These are phyloP conservation scores for Sisor rabdophorus DNA, from an alignment of 2,113 vertebrate species.

Conservation along the genomic window DNA sequence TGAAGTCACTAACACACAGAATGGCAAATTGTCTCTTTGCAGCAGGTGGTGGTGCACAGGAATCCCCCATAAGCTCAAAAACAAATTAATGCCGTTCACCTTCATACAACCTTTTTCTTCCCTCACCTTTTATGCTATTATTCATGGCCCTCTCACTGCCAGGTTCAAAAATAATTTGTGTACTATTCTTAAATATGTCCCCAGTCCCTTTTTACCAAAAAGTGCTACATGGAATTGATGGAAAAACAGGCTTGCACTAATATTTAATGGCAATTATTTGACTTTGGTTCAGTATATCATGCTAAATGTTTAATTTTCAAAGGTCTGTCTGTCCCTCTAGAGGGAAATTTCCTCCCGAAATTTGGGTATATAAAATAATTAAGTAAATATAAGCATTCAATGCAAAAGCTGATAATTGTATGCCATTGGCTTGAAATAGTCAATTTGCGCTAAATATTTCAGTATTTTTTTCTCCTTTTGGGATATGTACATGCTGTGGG, in stretches of 20 bases:
- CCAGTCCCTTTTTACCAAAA: constrained; percentile 23
- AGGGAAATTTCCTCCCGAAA: constrained; percentile 39
- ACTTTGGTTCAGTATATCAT: constrained; percentile 36
- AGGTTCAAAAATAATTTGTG: constrained; percentile 50
- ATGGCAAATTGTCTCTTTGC: constrained; percentile 24
- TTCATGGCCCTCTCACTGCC: constrained; percentile 41
- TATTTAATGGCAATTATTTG: constrained; percentile 41
- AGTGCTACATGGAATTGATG: constrained; percentile 25
- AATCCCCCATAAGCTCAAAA: constrained; percentile 52
- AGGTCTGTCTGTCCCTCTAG: constrained; percentile 46
- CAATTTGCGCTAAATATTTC: constrained; percentile 63
- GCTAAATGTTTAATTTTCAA: constrained; percentile 50
- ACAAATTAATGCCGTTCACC: constrained; percentile 52
- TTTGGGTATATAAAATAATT: constrained; percentile 57
- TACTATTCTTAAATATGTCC: constrained; percentile 51
- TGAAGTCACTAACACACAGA: constrained; percentile 28
- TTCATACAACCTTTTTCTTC: constrained; percentile 46
- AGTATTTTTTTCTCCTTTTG: constrained; percentile 58
- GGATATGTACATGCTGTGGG: constrained; percentile 60
- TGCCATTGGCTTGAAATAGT: constrained; percentile 50
- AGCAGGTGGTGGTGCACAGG: constrained; percentile 37
- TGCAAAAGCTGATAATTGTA: constrained; percentile 42
- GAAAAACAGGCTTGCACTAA: constrained; percentile 33
- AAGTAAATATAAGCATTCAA: constrained; percentile 49
- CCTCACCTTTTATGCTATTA: constrained; percentile 46